Percentiles rank a stretch among this genome's conserved stretches.
These are phyloP conservation scores for Acipenser transmontanus DNA, from an alignment of 2,797 vertebrate species.

Conservation along the genomic window DNA sequence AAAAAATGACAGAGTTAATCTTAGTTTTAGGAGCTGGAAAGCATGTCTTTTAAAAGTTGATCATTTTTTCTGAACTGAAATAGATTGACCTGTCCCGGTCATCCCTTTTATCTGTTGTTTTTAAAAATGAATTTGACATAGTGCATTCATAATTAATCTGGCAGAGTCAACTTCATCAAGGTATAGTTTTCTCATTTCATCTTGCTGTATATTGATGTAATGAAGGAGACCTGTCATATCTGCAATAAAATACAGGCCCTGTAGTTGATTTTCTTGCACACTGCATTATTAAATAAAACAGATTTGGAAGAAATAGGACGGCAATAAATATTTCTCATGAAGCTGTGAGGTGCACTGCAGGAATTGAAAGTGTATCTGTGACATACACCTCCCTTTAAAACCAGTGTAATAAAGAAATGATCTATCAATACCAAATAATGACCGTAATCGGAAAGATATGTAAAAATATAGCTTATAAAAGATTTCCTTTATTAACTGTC, in stretches of 20 bases:
- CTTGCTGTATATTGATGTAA: slow-evolving; percentile 23
- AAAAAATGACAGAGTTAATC: too few relatives aligned
- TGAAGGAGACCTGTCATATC: slow-evolving; percentile 38
- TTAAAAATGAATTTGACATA: slow-evolving; percentile 36
- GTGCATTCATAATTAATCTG: not conserved
- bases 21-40: too few relatives aligned
- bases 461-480: slow-evolving; percentile 83
- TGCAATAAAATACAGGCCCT: slow-evolving; percentile 30
- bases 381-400: slow-evolving; percentile 14
- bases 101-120: slow-evolving; percentile 20
- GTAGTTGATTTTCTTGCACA: slow-evolving; percentile 30
- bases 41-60: too few relatives aligned
- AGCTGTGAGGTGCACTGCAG: slow-evolving; percentile 3
- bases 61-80: too few relatives aligned
- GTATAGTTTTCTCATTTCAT: slow-evolving; percentile 22
- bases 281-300: slow-evolving; percentile 45
- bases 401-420: slow-evolving; percentile 39
- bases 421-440: slow-evolving; percentile 70
- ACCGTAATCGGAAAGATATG: slow-evolving; percentile 68
- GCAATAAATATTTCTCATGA: slow-evolving; percentile 15
- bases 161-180: slow-evolving; percentile 20
- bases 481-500: slow-evolving; percentile 93
- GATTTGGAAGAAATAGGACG: slow-evolving; percentile 17
- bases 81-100: not conserved
- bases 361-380: not conserved